Base-by-base conservation (phyloP, 2,888 invertebrate species). In the Synergus japonicus region DNA sequence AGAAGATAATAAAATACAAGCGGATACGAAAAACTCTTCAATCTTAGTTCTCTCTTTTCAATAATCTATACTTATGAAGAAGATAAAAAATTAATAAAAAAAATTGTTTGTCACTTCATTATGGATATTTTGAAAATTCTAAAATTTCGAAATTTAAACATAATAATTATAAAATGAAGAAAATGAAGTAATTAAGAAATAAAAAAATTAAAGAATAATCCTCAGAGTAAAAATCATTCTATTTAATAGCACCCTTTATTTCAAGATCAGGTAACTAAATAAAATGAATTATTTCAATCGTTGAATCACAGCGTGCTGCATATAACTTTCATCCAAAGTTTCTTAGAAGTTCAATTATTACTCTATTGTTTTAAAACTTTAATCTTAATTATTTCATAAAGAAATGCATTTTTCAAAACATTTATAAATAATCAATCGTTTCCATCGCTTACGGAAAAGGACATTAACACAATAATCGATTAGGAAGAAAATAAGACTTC, bases 161-260 rank as follows among this genome's bases (percentile, higher is more conserved):
- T 2, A n/a, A 54, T 54, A 54, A 54, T n/a, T 8, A n/a, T 54
- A 7, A n/a, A 54, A 54, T 54, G 7, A 54, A 44, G 9, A 44
- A 44, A 44, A n/a, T 54, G 2, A 8, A 54, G 8, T 54, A 54
- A 54, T 54, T 54, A n/a, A n/a, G 5, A 54, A 54, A 4, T 58
- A 10, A 58, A 58, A 58, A 9, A n/a, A 8, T 12, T 37, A 37
- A 15, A 49, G 49, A 54, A 54, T 63, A 13, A 29, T 29, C 29
- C 12, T 29, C 29, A 63, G 13, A 69, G 49, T 69, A 29, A 69
- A 69, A 46, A 46, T 49, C 37, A n/a, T 49, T 49, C 29, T 69
- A 69, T 49, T 49, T 22, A 69, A 69, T 69, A 69, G 69, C 69
- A 69, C 69, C 69, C 41, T 73, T 73, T 73, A 73, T 54, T 73